Conservation (phyloP, 2,888 invertebrate species). For the Chalcosyrphus nemorum region DNA sequence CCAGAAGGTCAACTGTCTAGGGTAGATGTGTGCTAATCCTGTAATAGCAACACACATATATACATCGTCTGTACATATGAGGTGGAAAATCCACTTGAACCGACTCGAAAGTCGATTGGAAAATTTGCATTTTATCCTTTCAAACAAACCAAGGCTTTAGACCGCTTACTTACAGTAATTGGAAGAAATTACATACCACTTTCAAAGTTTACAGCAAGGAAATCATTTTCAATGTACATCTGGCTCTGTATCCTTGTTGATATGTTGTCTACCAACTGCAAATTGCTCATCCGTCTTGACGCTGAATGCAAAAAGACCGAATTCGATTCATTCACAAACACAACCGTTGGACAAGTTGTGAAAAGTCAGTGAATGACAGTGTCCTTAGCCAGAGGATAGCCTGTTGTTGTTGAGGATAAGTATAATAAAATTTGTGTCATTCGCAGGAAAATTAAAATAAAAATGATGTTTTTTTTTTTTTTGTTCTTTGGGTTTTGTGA, state of each 20-base stretch:
- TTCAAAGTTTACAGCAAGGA: constrained; percentile 49
- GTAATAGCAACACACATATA: constrained; percentile 29
- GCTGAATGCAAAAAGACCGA: neutral
- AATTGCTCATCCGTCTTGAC: constrained; percentile 39
- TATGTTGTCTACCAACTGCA: neutral
- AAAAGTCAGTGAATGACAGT: constrained; percentile 27
- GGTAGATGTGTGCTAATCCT: constrained; percentile 67
- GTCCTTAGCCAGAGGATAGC: constrained; percentile 25
- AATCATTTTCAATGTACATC: constrained; percentile 59
- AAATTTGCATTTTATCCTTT: constrained; percentile 72
- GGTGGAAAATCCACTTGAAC: constrained; percentile 66
- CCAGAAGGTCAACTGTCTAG: constrained; percentile 68
- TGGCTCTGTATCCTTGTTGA: constrained; percentile 11
- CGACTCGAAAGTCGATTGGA: constrained; percentile 59
- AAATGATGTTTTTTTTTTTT: constrained; percentile 68
- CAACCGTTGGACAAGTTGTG: constrained; percentile 31
- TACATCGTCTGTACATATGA: neutral
- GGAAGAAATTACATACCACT: constrained; percentile 71
- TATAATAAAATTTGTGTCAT: constrained; percentile 66
- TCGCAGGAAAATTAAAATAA: constrained; percentile 71
- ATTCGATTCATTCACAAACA: constrained; percentile 22
- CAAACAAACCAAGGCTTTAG: constrained; percentile 47
- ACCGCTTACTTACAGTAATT: constrained; percentile 72
- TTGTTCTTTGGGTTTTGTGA: constrained; percentile 35
- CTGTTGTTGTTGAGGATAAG: constrained; percentile 22